A percentile compares a stretch with the other conserved stretches of the same genome.
Conservation (phyloP, 1,140 invertebrate genomes). For the Berghia stephanieae region DNA sequence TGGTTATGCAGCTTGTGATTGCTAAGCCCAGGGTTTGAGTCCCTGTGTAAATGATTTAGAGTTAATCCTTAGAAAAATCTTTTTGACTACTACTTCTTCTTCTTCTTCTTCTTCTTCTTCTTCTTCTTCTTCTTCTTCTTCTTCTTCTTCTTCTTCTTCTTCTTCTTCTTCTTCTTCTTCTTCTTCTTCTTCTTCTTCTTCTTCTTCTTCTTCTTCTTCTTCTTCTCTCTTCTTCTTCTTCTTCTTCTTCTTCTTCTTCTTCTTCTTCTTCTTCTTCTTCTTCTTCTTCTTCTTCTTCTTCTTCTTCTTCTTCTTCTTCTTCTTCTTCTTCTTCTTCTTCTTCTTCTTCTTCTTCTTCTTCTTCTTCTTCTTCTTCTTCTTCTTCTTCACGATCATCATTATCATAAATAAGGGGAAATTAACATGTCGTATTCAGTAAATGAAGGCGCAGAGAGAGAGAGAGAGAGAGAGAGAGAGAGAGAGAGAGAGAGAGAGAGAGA, state of each 20-base stretch:
- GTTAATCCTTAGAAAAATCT: too few species aligned
- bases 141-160: conserved; percentile 1
- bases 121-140: conserved; percentile 2
- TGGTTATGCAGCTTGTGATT: too few species aligned
- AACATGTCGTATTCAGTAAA: too few species aligned
- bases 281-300: conserved; percentile 2
- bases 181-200: conserved; percentile 1
- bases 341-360: conserved; percentile 2
- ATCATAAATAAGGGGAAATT: neutral
- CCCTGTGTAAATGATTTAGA: too few species aligned
- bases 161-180: conserved; percentile 1
- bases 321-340: conserved; percentile 1
- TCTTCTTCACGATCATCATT: neutral
- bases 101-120: conserved; percentile 2
- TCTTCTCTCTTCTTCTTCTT: conserved; percentile 2
- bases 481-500: too few species aligned
- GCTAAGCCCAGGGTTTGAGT: too few species aligned
- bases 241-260: conserved; percentile 2
- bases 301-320: conserved; percentile 1
- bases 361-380: conserved; percentile 2
- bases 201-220: conserved; percentile 1
- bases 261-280: conserved; percentile 2
- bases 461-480: too few species aligned
- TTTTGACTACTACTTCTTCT: neutral
- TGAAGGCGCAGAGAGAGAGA: too few species aligned